Evolutionary conservation across 2,113 vertebrate species (phyloP).

Genomic region (Aptenodytes forsteri): DNA sequence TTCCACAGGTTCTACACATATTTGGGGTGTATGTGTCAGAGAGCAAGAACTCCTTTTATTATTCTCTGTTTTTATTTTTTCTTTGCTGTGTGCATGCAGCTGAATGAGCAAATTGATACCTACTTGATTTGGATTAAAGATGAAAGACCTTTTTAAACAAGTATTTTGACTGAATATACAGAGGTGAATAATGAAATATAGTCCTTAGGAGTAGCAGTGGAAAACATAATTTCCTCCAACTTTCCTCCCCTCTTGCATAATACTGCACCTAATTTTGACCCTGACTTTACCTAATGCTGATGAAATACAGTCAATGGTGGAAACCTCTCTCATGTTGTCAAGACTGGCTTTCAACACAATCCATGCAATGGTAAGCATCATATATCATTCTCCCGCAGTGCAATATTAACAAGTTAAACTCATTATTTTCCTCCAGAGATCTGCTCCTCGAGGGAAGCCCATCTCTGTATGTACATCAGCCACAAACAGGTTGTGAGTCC

Average conservation of each 20-base stretch:
- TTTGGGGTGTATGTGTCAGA: background rate
- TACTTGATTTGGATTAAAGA: constrained; percentile 41
- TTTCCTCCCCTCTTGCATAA: constrained; percentile 34
- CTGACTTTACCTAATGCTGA: constrained; percentile 62
- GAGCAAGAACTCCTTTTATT: background rate
- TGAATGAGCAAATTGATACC: constrained; percentile 38
- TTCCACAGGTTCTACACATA: background rate
- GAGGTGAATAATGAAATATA: constrained; percentile 40
- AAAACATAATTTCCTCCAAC: constrained; percentile 7
- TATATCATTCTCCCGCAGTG: constrained; percentile 46
- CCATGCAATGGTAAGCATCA: constrained; percentile 66
- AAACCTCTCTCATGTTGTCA: constrained; percentile 38
- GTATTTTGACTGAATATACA: constrained; percentile 1
- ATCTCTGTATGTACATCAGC: background rate
- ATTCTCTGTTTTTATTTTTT: background rate
- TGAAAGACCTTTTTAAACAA: background rate
- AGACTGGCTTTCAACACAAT: constrained; percentile 46
- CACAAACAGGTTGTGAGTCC: background rate
- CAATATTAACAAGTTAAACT: constrained; percentile 51
- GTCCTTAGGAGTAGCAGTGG: background rate
- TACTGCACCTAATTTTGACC: constrained; percentile 60
- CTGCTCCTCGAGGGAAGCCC: background rate
- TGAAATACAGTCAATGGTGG: constrained; percentile 30
- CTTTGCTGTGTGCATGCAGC: constrained; percentile 35
- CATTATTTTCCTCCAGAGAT: constrained; percentile 13